Conservation (phyloP, 2,888 invertebrate genomes). For the Neocrepidodera transversa region DNA sequence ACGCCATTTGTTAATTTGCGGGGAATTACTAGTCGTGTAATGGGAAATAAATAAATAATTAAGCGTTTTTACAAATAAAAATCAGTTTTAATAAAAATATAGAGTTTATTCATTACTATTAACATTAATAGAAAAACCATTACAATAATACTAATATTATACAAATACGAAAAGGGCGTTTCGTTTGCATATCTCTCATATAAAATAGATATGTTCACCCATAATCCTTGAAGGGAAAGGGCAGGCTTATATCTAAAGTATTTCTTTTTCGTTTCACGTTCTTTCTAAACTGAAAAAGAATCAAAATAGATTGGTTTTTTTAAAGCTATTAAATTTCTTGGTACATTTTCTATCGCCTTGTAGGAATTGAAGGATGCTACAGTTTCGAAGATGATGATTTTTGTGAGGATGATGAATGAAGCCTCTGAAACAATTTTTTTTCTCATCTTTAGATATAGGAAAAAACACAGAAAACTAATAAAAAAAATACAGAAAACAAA, state of each 20-base stretch:
- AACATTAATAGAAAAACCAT: slow-evolving; percentile 5
- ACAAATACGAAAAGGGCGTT: slow-evolving; percentile 16
- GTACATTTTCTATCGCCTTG: background rate
- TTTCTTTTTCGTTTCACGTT: slow-evolving; percentile 54
- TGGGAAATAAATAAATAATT: no score
- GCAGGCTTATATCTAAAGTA: slow-evolving; percentile 48
- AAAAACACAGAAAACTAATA: no score
- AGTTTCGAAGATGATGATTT: slow-evolving; percentile 50
- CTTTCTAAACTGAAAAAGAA: slow-evolving; percentile 53
- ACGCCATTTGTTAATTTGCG: no score
- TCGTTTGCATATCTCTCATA: slow-evolving; percentile 3
- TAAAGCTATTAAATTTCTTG: background rate
- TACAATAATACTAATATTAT: slow-evolving; percentile 14
- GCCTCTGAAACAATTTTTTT: slow-evolving; percentile 50
- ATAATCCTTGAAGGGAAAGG: slow-evolving; percentile 42
- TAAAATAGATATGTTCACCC: slow-evolving; percentile 29
- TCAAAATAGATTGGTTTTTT: background rate
- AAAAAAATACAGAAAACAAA: no score
- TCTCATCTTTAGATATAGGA: no score
- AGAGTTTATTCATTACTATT: slow-evolving; percentile 16
- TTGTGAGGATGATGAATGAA: slow-evolving; percentile 55
- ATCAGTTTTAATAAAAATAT: slow-evolving; percentile 6
- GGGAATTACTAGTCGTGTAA: no score
- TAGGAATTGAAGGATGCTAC: slow-evolving; percentile 20
- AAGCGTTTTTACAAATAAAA: no score